Conservation (phyloP, 2,797 vertebrate species). For the Hemibagrus guttatus region DNA sequence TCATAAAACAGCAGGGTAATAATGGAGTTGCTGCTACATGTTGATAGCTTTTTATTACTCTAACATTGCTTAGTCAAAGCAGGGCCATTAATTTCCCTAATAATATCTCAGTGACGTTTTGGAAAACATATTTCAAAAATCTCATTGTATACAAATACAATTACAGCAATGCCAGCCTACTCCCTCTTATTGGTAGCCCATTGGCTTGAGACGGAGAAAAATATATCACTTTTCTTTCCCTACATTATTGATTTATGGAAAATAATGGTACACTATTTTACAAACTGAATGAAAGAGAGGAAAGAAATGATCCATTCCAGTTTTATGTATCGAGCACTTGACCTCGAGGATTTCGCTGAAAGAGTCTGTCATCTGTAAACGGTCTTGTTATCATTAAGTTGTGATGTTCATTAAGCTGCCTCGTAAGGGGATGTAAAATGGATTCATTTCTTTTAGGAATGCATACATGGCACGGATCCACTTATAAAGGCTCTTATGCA, state of each 20-base stretch:
- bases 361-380: slow-evolving; percentile 45
- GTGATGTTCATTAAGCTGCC: slow-evolving; percentile 20
- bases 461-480: slow-evolving; percentile 50
- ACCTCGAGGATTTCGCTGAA: slow-evolving; percentile 42
- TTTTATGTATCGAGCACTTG: slow-evolving; percentile 32
- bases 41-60: slow-evolving; percentile 25
- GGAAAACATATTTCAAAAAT: slow-evolving; percentile 3
- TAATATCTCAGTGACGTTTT: neutral
- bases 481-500: slow-evolving; percentile 43
- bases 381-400: slow-evolving; percentile 47
- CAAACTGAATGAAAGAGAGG: slow-evolving; percentile 27
- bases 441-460: slow-evolving; percentile 37
- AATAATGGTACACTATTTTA: slow-evolving; percentile 24
- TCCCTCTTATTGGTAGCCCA: slow-evolving; percentile 21
- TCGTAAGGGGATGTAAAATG: slow-evolving; percentile 37
- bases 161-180: neutral
- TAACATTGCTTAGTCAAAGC: neutral
- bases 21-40: slow-evolving; percentile 1
- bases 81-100: neutral
- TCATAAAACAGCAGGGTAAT: slow-evolving; percentile 21
- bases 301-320: slow-evolving; percentile 16
- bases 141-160: neutral
- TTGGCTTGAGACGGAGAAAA: neutral
- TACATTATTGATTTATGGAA: slow-evolving; percentile 17
- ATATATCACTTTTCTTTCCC: neutral